A percentile compares a stretch with the other conserved stretches of the same genome.
These are phyloP conservation scores for Apostichopus californicus DNA, from an alignment of 35 echinoderm and acorn worm species.

Conservation along the genomic window DNA sequence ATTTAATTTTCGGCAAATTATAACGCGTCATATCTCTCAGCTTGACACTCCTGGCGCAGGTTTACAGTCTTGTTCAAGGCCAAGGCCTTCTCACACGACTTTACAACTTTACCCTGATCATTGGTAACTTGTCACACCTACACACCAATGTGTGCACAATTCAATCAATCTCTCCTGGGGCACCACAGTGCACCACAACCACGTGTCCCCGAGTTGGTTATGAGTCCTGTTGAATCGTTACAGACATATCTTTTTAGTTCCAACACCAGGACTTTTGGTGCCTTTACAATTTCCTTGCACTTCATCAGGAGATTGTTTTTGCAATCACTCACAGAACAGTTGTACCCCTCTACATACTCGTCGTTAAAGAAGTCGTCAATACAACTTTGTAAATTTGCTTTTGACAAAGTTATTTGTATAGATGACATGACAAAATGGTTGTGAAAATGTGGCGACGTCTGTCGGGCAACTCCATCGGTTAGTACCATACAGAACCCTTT, in stretches of 20 bases:
- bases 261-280: conserved; percentile 5
- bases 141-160: no score
- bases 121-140: no score
- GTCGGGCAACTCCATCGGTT: neutral
- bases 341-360: neutral
- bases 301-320: conserved; percentile 4
- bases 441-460: neutral
- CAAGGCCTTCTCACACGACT: no score
- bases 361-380: conserved; percentile 22
- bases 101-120: no score
- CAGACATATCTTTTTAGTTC: conserved; percentile 8
- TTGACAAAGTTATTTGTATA: neutral
- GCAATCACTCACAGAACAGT: neutral
- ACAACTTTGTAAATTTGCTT: neutral
- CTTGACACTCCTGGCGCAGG: no score
- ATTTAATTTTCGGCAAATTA: no score
- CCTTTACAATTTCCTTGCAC: neutral
- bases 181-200: no score
- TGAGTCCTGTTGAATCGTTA: neutral
- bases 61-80: no score
- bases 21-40: no score
- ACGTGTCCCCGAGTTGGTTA: no score
- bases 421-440: neutral
- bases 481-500: neutral
- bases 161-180: no score